Evolutionary conservation across 2,797 vertebrate species (phyloP).

Genomic region (Tokudaia tokunoshimensis): DNA sequence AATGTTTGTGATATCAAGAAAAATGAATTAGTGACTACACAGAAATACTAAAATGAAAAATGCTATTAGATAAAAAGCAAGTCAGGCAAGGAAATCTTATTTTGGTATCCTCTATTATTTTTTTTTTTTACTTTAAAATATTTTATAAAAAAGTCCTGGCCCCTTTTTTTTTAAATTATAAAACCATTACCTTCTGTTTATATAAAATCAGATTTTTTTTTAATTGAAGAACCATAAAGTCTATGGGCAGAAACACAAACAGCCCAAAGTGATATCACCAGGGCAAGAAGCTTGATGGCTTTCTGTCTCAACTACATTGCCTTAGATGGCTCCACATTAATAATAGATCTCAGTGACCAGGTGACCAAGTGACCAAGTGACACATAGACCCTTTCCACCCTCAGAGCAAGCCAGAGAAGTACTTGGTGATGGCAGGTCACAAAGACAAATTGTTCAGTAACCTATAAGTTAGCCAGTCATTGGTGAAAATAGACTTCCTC

Average conservation of each 20-base stretch:
- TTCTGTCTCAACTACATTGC: neutral
- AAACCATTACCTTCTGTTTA: neutral
- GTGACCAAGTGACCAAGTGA: neutral
- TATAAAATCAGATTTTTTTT: constrained; percentile 29
- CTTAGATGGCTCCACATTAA: neutral
- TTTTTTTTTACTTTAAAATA: neutral
- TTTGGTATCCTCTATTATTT: neutral
- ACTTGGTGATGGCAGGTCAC: neutral
- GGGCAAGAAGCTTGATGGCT: neutral
- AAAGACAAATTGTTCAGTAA: neutral
- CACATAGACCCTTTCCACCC: neutral
- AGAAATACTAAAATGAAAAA: constrained; percentile 48
- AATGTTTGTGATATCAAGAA: neutral
- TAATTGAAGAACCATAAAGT: neutral
- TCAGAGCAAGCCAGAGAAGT: neutral
- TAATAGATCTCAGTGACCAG: too few species aligned
- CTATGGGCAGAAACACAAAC: neutral
- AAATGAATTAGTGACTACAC: constrained; percentile 7
- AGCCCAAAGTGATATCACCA: neutral
- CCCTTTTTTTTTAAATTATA: constrained; percentile 8
- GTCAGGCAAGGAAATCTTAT: constrained; percentile 37
- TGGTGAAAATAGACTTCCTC: neutral
- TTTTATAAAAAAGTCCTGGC: neutral
- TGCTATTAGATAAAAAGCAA: constrained; percentile 35
- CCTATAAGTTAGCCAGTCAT: neutral